Base-by-base conservation (phyloP, 2,888 invertebrate species). In the Crocallis elinguaria region DNA sequence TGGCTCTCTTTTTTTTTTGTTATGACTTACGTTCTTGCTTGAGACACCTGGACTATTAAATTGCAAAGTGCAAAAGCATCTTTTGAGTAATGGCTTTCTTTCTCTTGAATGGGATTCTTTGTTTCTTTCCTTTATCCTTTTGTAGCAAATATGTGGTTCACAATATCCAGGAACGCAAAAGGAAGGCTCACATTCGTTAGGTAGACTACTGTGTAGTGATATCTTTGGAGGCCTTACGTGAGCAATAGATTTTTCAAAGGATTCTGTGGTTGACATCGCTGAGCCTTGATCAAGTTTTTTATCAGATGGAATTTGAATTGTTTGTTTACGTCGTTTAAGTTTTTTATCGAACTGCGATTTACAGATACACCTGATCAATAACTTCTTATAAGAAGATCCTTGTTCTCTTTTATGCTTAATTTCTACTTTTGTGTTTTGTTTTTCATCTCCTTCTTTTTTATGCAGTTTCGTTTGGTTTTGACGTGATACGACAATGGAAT, bases 121-220 rank as follows among this genome's bases (percentile, higher is more conserved):
- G 41, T 52, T 58, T 33, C 50, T 45, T 12, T 33, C 36, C 37
- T 60, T 57, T 6, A 60, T 49, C 59, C 50, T 57, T 14, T 57
- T 46, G 7, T 56, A 32, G 30, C 69, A 69, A 1, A 63, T 27
- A 0, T 1, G 12, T 32, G 67, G 64, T 16, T 66, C 44, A 45
- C 67, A 71, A 37, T 60, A 23, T 19, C 60, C 55, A n/a, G 68
- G 57, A 38, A 52, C 30, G 29, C 67, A 70, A 43, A 52, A 55
- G 12, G 42, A 35, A 12, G 49, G 57, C 21, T 62, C 62, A 39
- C 59, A 56, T 36, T 62, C 37, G 12, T 54, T 49, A 16, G 56
- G 50, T 37, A 52, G 27, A 14, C 33, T 43, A 43, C 27, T 17
- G 12, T 39, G 11, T 21, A 0, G 36, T 44, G 43, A 27, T 6